phyloP scores from a whole-genome alignment of 2,797 vertebrate genomes.

The Alfaro cultratus region DNA sequence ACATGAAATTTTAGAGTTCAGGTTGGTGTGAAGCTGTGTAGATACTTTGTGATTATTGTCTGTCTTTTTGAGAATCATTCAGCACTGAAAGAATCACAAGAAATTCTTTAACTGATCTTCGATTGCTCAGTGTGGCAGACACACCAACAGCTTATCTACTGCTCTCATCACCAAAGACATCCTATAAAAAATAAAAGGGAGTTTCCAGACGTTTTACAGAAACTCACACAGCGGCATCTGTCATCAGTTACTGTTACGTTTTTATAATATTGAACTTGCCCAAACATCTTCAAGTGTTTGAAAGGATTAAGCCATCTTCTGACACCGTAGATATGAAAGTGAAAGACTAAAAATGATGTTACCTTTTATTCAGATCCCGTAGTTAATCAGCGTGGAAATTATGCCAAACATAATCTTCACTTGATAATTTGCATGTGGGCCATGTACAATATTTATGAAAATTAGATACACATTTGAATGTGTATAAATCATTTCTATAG shows the following conservation, averaged over 20 bases:
- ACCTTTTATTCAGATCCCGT: background rate
- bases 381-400: background rate
- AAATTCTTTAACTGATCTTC: background rate
- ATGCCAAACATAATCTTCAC: background rate
- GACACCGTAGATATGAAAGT: background rate
- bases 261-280: background rate
- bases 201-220: background rate
- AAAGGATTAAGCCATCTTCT: background rate
- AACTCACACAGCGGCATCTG: background rate
- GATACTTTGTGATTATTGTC: background rate
- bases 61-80: background rate
- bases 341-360: background rate
- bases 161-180: background rate
- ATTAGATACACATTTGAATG: background rate
- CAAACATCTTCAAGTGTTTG: background rate
- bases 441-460: background rate
- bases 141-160: background rate
- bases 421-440: background rate
- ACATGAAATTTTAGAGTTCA: background rate
- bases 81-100: background rate
- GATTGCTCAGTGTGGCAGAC: background rate
- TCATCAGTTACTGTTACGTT: background rate
- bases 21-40: background rate
- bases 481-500: background rate
- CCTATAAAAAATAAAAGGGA: background rate